Evolutionary conservation across 1,140 invertebrate genomes (phyloP).

Genomic region (Halyomorpha halys): DNA sequence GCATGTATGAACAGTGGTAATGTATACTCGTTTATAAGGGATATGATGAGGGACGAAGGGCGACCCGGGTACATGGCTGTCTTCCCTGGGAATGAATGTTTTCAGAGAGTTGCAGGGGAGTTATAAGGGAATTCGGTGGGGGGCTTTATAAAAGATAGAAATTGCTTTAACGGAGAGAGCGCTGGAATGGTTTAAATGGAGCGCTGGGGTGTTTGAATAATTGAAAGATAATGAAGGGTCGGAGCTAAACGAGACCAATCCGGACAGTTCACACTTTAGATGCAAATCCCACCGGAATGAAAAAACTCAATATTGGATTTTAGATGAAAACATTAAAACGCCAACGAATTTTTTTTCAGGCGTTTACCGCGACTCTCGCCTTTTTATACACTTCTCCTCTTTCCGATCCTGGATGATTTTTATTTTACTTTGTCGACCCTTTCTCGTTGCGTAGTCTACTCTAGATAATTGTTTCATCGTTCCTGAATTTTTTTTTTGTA

Average conservation of each 20-base stretch:
- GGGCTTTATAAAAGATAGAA: conserved; percentile 1
- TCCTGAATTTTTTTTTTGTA: no score
- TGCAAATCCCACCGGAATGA: conserved; percentile 1
- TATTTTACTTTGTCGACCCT: no score
- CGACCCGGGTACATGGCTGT: no score
- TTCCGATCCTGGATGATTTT: no score
- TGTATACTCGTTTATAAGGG: no score
- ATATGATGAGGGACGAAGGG: not conserved
- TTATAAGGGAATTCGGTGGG: conserved; percentile 7
- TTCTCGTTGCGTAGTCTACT: no score
- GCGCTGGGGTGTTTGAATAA: conserved; percentile 4
- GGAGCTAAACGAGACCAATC: not conserved
- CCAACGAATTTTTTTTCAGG: conserved; percentile 1
- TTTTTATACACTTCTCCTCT: no score
- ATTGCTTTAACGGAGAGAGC: conserved; percentile 1
- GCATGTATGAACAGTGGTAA: no score
- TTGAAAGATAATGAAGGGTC: conserved; percentile 17
- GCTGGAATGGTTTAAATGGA: not conserved
- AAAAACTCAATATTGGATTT: conserved; percentile 15
- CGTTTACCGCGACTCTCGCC: no score
- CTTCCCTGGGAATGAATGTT: no score
- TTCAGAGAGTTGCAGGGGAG: not conserved
- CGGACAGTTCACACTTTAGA: not conserved
- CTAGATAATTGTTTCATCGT: no score
- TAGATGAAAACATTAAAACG: conserved; percentile 18